phyloP scores from a whole-genome alignment of 2,113 vertebrate genomes.

The Cyanocitta stelleri region DNA sequence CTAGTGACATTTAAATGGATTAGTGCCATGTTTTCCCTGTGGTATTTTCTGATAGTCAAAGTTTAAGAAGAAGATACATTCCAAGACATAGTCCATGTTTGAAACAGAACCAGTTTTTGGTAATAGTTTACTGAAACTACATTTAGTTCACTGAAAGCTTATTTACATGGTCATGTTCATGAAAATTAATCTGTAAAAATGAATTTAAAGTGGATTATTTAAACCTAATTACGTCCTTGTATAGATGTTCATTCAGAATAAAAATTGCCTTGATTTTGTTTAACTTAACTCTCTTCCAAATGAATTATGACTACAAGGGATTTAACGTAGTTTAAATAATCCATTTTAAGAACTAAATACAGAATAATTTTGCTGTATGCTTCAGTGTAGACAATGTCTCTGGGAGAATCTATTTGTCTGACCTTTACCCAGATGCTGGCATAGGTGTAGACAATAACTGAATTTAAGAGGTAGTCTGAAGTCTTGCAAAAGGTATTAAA shows the following conservation, averaged over 20 bases:
- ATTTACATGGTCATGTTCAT: background rate
- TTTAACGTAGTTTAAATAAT: conserved; percentile 52
- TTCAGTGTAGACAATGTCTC: background rate
- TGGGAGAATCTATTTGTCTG: background rate
- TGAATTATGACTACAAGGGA: background rate
- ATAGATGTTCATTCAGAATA: conserved; percentile 20
- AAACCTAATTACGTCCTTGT: conserved; percentile 33
- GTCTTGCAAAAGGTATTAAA: background rate
- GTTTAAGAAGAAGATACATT: background rate
- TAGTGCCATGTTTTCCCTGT: background rate
- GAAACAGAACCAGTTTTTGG: background rate
- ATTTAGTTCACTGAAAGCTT: conserved; percentile 1
- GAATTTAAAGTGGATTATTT: conserved; percentile 35
- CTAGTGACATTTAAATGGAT: background rate
- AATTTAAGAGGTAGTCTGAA: background rate
- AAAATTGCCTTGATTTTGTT: conserved; percentile 48
- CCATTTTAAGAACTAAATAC: conserved; percentile 42
- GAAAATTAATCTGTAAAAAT: conserved; percentile 41
- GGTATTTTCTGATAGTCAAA: background rate
- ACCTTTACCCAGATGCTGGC: background rate
- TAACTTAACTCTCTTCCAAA: conserved; percentile 38
- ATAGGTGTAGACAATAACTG: background rate
- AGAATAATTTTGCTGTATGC: background rate
- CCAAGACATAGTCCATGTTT: background rate
- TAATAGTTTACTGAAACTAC: background rate